phyloP scores from a whole-genome alignment of 2,888 invertebrate genomes.

The Terebella lapidaria region DNA sequence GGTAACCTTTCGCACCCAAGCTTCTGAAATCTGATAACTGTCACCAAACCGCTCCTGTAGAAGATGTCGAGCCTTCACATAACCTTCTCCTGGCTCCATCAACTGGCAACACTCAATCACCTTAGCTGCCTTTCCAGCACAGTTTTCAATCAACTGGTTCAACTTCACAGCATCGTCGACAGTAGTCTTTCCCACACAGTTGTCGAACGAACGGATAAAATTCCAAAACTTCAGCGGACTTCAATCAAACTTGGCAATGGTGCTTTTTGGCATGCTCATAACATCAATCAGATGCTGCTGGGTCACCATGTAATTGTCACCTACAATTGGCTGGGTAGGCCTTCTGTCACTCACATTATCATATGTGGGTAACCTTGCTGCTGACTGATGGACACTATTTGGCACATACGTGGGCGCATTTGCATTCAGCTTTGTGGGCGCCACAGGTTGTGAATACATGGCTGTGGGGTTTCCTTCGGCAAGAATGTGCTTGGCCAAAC shows the following conservation, averaged over 20 bases:
- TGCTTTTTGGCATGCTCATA: neutral
- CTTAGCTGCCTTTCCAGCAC: neutral
- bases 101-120: neutral
- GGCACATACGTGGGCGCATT: no score
- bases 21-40: neutral
- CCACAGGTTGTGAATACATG: neutral
- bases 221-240: neutral
- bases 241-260: neutral
- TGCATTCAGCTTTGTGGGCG: no score
- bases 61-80: neutral
- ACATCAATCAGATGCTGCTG: neutral
- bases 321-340: no score
- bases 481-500: neutral
- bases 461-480: no score
- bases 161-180: neutral
- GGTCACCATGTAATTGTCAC: no score
- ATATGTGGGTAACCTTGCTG: no score
- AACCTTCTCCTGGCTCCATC: neutral
- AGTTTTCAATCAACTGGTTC: neutral
- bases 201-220: neutral
- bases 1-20: slow-evolving; percentile 1
- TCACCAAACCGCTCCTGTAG: neutral
- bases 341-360: no score
- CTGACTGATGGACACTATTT: no score
- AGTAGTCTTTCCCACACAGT: neutral